These are phyloP conservation scores for Catamblyrhynchus diadema DNA, from an alignment of 2,797 vertebrate genomes.

Conservation along the genomic window DNA sequence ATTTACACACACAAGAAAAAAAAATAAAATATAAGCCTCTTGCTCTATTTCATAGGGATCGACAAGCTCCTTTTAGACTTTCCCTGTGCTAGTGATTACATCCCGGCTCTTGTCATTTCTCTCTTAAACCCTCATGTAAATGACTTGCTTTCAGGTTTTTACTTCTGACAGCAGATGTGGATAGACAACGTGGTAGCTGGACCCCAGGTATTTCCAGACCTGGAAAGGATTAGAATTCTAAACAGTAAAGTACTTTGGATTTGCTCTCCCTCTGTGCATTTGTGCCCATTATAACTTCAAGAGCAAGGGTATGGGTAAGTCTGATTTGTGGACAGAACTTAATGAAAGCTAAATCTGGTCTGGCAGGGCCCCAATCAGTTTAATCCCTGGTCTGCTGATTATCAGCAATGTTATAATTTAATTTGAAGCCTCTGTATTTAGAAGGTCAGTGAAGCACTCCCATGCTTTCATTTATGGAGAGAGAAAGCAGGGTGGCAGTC, in stretches of 20 bases:
- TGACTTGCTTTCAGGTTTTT: constrained; percentile 34
- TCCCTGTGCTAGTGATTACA: neutral
- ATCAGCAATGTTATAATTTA: constrained; percentile 67
- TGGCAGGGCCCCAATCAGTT: constrained; percentile 56
- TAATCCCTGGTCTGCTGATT: constrained; percentile 65
- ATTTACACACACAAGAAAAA: constrained; percentile 57
- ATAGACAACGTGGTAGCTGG: neutral
- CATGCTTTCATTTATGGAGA: neutral
- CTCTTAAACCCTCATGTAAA: constrained; percentile 56
- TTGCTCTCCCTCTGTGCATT: neutral
- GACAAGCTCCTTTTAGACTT: constrained; percentile 37
- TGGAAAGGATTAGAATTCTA: constrained; percentile 49
- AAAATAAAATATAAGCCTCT: constrained; percentile 56
- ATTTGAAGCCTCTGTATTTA: constrained; percentile 57
- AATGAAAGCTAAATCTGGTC: constrained; percentile 60
- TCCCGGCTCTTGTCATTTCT: neutral
- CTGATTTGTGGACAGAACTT: constrained; percentile 43
- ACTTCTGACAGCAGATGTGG: neutral
- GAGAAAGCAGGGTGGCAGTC: neutral
- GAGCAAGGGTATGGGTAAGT: constrained; percentile 11
- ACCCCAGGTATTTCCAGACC: constrained; percentile 39
- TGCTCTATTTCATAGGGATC: constrained; percentile 42
- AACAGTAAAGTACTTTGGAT: constrained; percentile 20
- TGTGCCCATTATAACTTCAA: neutral
- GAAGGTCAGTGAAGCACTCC: constrained; percentile 32